Evolutionary conservation across 2,113 vertebrate genomes (phyloP).

Genomic region (Hyperoodon ampullatus): DNA sequence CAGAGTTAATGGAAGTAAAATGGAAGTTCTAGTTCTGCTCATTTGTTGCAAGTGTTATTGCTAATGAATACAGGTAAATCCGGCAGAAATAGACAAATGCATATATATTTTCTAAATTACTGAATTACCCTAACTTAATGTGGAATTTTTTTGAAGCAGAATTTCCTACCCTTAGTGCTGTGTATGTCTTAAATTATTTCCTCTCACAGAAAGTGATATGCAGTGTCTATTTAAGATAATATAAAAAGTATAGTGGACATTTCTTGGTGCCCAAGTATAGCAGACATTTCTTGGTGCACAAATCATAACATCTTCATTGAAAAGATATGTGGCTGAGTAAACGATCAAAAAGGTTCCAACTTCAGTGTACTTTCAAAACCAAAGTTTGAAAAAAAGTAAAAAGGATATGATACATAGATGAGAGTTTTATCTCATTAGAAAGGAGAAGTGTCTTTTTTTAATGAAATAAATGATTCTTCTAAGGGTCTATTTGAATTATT

Average conservation of each 20-base stretch:
- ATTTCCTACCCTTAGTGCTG: background rate
- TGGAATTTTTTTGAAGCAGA: background rate
- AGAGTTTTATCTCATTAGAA: slow-evolving; percentile 23
- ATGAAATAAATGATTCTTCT: slow-evolving; percentile 11
- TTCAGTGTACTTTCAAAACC: background rate
- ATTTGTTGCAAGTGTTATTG: background rate
- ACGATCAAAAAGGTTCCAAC: background rate
- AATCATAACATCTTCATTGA: background rate
- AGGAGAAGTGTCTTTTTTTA: background rate
- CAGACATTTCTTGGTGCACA: background rate
- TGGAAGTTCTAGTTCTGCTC: background rate
- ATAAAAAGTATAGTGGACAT: background rate
- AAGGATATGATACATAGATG: background rate
- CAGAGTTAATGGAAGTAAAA: background rate
- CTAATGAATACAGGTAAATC: background rate
- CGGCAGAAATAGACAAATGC: background rate
- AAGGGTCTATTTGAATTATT: slow-evolving; percentile 17
- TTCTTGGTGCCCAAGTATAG: background rate
- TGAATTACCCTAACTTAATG: background rate
- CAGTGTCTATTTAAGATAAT: background rate
- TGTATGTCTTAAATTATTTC: background rate
- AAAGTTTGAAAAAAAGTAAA: background rate
- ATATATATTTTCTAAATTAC: background rate
- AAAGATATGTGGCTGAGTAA: background rate
- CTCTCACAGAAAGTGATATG: background rate